A percentile compares a stretch with the other conserved stretches of the same genome.
Evolutionary conservation across 2,888 invertebrate genomes (phyloP).

Genomic region (Oxyscelio sp.): DNA sequence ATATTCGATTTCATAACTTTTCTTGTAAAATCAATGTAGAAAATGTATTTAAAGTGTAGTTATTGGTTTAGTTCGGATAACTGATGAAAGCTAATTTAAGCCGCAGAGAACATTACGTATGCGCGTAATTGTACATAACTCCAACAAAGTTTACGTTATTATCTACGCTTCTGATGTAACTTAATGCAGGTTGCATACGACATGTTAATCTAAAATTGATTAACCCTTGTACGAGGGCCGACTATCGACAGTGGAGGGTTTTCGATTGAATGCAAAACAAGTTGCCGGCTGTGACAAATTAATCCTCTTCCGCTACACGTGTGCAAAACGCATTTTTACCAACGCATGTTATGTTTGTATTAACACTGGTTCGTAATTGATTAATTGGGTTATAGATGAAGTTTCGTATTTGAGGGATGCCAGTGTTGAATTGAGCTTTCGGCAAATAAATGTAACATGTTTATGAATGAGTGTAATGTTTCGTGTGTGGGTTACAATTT

Average conservation of each 20-base stretch:
- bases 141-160: slow-evolving; percentile 44
- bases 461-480: neutral
- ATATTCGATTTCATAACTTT: too few relatives aligned
- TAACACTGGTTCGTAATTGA: slow-evolving; percentile 22
- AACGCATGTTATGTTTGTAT: slow-evolving; percentile 4
- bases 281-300: slow-evolving; percentile 3
- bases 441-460: neutral
- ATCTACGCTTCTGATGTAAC: slow-evolving; percentile 43
- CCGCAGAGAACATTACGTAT: slow-evolving; percentile 24
- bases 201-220: slow-evolving; percentile 53
- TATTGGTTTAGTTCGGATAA: slow-evolving; percentile 23
- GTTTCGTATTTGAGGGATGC: neutral
- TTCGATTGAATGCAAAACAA: slow-evolving; percentile 7
- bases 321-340: slow-evolving; percentile 6
- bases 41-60: too few relatives aligned
- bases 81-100: slow-evolving; percentile 32
- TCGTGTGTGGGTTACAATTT: too few relatives aligned
- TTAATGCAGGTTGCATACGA: slow-evolving; percentile 23
- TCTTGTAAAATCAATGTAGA: too few relatives aligned
- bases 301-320: slow-evolving; percentile 12
- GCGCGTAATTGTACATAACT: slow-evolving; percentile 36
- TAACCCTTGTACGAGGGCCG: slow-evolving; percentile 22
- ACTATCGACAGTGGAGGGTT: neutral
- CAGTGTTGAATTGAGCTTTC: neutral
- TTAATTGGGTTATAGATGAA: slow-evolving; percentile 10